phyloP scores from a whole-genome alignment of 2,113 vertebrate species.

The Quiscalus mexicanus region DNA sequence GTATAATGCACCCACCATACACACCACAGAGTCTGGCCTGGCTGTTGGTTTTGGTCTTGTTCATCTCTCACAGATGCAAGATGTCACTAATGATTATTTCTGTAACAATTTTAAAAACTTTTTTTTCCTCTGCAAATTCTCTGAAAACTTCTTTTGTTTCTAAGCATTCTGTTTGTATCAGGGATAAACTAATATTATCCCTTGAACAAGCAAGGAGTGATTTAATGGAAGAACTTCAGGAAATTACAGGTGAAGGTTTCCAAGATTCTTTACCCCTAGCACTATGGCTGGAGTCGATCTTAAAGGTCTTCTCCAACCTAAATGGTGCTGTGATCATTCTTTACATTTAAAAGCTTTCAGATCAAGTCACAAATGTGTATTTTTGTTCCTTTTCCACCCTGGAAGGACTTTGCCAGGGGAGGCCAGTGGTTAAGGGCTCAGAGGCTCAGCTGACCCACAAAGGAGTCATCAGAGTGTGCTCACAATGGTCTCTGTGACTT shows the following conservation, averaged over 20 bases:
- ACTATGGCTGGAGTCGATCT: fast-evolving
- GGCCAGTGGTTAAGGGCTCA: background rate
- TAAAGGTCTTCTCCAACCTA: background rate
- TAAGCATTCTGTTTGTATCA: background rate
- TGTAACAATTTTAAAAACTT: background rate
- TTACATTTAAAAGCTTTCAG: background rate
- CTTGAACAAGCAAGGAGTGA: background rate
- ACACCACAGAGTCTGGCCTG: background rate
- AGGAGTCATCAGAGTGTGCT: fast-evolving
- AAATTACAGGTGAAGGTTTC: background rate
- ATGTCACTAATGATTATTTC: background rate
- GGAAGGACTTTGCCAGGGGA: background rate
- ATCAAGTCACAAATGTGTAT: no score
- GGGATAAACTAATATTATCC: background rate
- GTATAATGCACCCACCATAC: fast-evolving
- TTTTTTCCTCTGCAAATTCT: background rate
- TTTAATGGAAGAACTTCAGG: background rate
- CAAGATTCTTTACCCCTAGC: background rate
- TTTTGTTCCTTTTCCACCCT: fast-evolving
- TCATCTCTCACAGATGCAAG: background rate
- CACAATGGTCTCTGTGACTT: fast-evolving
- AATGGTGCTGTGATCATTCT: background rate
- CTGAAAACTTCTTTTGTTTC: fast-evolving
- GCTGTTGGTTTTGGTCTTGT: background rate
- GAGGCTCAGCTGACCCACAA: background rate